A percentile compares a stretch with the other conserved stretches of the same genome.
These are phyloP conservation scores for Ctenosaura bakeri DNA, from an alignment of 2,797 vertebrate species.

Conservation along the genomic window DNA sequence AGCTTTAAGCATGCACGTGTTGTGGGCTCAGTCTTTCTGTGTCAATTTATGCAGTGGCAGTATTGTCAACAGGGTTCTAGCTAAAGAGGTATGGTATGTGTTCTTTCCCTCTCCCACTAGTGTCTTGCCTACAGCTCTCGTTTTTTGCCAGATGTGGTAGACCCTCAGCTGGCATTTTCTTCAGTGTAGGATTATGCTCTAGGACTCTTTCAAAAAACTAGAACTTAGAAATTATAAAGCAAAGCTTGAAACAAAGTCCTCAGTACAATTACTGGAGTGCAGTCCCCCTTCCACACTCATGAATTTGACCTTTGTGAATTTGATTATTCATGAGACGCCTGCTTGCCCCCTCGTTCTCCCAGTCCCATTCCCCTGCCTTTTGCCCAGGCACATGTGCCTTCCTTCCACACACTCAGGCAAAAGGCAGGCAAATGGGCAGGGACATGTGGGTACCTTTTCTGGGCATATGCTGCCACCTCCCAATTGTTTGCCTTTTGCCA, in stretches of 20 bases:
- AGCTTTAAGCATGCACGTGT: neutral
- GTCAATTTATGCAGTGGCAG: neutral
- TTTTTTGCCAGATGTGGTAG: neutral
- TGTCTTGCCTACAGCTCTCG: neutral
- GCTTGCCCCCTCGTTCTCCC: no score
- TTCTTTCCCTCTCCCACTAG: neutral
- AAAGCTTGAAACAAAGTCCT: neutral
- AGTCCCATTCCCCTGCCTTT: no score
- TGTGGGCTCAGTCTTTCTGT: neutral
- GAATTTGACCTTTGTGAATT: no score
- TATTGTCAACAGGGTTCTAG: neutral
- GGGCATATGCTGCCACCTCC: no score
- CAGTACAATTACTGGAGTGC: neutral
- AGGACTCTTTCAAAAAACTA: neutral
- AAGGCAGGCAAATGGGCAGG: no score
- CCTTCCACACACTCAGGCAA: no score
- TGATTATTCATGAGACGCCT: no score
- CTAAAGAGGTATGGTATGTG: neutral
- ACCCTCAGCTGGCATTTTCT: neutral
- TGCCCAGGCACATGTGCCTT: no score
- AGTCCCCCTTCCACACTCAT: no score
- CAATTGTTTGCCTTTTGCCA: no score
- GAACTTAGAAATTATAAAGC: neutral
- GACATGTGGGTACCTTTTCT: no score
- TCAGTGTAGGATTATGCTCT: neutral